phyloP scores from a whole-genome alignment of 1,140 invertebrate genomes.

The Drosophila simulans region DNA sequence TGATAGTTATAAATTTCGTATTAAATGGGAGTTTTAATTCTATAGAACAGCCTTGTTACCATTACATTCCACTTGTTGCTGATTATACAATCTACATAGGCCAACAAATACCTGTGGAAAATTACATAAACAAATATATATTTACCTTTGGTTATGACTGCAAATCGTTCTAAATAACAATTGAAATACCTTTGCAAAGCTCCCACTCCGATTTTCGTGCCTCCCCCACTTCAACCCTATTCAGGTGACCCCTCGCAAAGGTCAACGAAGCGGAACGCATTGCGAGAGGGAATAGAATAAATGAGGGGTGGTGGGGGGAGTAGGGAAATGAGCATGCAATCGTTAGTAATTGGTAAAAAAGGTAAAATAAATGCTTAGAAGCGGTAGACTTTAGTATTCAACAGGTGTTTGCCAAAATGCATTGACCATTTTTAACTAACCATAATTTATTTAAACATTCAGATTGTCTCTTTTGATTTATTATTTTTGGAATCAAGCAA shows the following conservation, averaged over 20 bases:
- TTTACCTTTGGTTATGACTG: constrained; percentile 2
- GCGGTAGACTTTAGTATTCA: constrained; percentile 37
- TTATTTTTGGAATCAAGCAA: not conserved
- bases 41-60: not conserved
- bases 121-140: constrained; percentile 6
- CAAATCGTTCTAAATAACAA: constrained; percentile 24
- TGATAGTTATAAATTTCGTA: not conserved
- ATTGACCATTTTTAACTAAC: constrained; percentile 2
- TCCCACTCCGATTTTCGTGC: constrained; percentile 11
- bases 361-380: not conserved
- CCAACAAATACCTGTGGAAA: not conserved
- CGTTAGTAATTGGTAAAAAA: constrained; percentile 29
- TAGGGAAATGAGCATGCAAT: constrained; percentile 10
- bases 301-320: not conserved
- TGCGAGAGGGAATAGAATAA: constrained; percentile 30
- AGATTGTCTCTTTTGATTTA: constrained; percentile 3
- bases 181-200: constrained; percentile 31
- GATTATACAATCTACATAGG: not conserved
- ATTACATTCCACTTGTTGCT: constrained; percentile 8
- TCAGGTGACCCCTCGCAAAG: constrained; percentile 28
- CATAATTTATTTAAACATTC: not conserved
- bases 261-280: constrained; percentile 63
- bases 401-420: constrained; percentile 45
- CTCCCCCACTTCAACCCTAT: constrained; percentile 8
- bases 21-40: not conserved